phyloP scores from a whole-genome alignment of 2,888 invertebrate genomes.

The Meta bourneti region DNA sequence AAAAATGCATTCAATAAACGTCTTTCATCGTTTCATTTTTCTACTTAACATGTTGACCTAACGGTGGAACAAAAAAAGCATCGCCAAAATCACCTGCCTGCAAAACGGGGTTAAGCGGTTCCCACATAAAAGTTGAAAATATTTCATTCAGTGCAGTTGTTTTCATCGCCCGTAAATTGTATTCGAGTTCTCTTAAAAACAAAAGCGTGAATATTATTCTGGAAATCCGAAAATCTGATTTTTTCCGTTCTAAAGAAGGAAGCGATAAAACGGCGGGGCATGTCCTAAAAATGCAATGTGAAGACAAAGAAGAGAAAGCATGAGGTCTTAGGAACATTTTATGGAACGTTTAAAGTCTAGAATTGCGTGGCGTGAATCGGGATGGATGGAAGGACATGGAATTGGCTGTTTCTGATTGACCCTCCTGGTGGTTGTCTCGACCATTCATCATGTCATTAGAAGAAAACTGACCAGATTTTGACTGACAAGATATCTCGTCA shows the following conservation, averaged over 20 bases:
- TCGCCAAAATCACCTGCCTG: background rate
- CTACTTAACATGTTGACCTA: conserved; percentile 28
- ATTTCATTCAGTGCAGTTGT: background rate
- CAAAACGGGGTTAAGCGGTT: conserved; percentile 29
- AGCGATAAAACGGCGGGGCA: background rate
- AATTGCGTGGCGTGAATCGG: too few relatives aligned
- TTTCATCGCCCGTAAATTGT: background rate
- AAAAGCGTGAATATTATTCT: conserved; percentile 11
- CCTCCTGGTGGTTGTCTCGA: too few relatives aligned
- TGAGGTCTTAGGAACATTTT: too few relatives aligned
- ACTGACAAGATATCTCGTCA: too few relatives aligned
- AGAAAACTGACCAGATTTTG: too few relatives aligned
- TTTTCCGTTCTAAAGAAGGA: conserved; percentile 1
- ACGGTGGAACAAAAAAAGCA: background rate
- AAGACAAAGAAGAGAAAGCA: background rate
- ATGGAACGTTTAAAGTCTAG: too few relatives aligned
- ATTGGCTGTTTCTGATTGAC: too few relatives aligned
- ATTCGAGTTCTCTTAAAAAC: background rate
- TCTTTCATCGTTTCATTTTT: background rate
- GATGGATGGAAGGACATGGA: too few relatives aligned
- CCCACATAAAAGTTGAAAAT: conserved; percentile 1
- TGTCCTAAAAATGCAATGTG: background rate
- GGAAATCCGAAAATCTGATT: too few relatives aligned
- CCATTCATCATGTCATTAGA: too few relatives aligned
- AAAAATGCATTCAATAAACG: too few relatives aligned